A percentile compares a stretch with the other conserved stretches of the same genome.
Conservation (phyloP, 2,888 invertebrate genomes). For the Eilema depressum region DNA sequence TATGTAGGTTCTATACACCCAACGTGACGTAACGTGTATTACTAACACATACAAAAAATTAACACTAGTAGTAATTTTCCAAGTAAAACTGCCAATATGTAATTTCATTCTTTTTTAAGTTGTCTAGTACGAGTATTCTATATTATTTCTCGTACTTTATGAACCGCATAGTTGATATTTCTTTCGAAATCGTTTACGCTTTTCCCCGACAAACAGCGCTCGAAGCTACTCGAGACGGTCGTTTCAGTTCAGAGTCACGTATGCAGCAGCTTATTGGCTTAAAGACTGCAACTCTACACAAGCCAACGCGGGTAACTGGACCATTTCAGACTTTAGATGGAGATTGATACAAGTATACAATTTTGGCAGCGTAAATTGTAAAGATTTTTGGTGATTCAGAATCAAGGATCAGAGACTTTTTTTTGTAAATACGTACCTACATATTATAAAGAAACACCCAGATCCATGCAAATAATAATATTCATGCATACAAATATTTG, state of each 20-base stretch:
- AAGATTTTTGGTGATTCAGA: not conserved
- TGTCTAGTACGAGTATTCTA: not conserved
- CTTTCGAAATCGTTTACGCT: constrained; percentile 36
- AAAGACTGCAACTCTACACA: constrained; percentile 47
- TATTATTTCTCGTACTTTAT: not conserved
- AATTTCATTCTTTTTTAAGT: not conserved
- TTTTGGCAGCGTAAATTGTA: not conserved
- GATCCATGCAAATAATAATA: too few relatives aligned
- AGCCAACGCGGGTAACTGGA: constrained; percentile 21
- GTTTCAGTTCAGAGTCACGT: constrained; percentile 42
- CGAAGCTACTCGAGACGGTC: constrained; percentile 26
- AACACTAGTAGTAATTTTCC: too few relatives aligned
- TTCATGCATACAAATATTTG: too few relatives aligned
- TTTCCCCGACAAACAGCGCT: constrained; percentile 30
- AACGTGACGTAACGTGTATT: too few relatives aligned
- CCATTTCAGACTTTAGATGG: constrained; percentile 21
- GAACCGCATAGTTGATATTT: not conserved
- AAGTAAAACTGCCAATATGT: too few relatives aligned
- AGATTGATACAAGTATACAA: not conserved
- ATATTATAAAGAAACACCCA: too few relatives aligned
- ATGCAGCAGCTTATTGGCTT: constrained; percentile 33
- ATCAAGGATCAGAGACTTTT: too few relatives aligned
- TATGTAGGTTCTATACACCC: too few relatives aligned
- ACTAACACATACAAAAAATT: too few relatives aligned
- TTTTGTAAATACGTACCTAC: too few relatives aligned